These are phyloP conservation scores for Sylvia borin DNA, from an alignment of 2,797 vertebrate genomes.

Conservation along the genomic window DNA sequence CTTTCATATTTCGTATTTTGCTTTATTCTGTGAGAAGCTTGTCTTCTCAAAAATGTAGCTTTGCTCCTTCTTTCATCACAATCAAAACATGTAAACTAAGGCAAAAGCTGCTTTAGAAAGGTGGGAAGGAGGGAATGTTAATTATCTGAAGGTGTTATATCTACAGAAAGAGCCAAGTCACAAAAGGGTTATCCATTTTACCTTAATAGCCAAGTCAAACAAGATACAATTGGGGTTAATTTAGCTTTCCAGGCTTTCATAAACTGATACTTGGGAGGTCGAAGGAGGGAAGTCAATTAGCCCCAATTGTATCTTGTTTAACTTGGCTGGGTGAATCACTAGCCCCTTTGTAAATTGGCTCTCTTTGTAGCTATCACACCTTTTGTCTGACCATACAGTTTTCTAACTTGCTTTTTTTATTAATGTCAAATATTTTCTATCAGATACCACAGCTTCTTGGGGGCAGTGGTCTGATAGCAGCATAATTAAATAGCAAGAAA, in stretches of 20 bases:
- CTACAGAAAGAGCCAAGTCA: slow-evolving; percentile 26
- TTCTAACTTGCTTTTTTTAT: slow-evolving; percentile 1
- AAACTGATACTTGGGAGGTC: slow-evolving; percentile 66
- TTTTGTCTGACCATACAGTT: neutral
- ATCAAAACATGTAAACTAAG: neutral
- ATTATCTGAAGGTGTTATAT: slow-evolving; percentile 42
- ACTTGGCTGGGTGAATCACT: slow-evolving; percentile 43
- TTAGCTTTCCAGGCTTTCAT: slow-evolving; percentile 54
- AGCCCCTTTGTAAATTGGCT: slow-evolving; percentile 50
- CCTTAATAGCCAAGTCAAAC: slow-evolving; percentile 52
- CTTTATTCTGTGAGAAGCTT: neutral
- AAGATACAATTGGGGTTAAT: slow-evolving; percentile 51
- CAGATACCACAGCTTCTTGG: neutral
- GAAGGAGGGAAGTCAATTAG: slow-evolving; percentile 26
- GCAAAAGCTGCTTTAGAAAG: neutral
- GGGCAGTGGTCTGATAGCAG: neutral
- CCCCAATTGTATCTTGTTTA: slow-evolving; percentile 64
- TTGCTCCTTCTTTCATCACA: neutral
- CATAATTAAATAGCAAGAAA: slow-evolving; percentile 40
- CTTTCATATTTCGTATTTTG: neutral
- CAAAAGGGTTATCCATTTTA: slow-evolving; percentile 30
- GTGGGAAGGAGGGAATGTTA: neutral
- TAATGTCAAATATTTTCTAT: neutral
- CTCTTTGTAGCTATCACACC: slow-evolving; percentile 50
- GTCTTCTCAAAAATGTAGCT: neutral